Evolutionary conservation across 2,797 vertebrate genomes (phyloP).

Genomic region (Poliocrania exsul): DNA sequence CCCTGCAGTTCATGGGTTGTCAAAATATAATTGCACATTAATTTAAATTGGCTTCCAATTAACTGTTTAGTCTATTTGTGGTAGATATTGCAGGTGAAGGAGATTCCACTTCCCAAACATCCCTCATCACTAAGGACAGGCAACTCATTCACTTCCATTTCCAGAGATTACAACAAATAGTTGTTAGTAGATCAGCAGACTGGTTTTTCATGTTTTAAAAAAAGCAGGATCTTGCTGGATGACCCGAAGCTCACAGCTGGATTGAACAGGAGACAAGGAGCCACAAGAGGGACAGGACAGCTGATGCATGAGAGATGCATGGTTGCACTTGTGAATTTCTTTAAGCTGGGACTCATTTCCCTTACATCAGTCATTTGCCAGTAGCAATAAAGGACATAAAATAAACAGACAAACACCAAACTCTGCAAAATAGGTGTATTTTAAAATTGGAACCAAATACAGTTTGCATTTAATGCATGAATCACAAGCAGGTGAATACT

Average conservation of each 20-base stretch:
- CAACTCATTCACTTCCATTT: neutral
- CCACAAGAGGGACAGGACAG: neutral
- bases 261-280: neutral
- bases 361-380: neutral
- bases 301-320: neutral
- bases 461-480: constrained; percentile 47
- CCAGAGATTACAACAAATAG: neutral
- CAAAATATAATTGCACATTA: neutral
- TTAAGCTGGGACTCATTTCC: neutral
- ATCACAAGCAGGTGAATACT: constrained; percentile 28
- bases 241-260: neutral
- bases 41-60: neutral
- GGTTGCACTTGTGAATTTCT: neutral
- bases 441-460: constrained; percentile 17
- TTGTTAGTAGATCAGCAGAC: neutral
- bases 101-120: neutral
- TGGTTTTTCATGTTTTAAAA: neutral
- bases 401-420: neutral
- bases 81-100: neutral
- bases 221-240: neutral
- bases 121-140: accelerated
- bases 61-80: neutral
- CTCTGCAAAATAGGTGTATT: constrained; percentile 51
- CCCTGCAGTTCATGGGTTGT: neutral
- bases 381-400: neutral